A percentile compares a stretch with the other conserved stretches of the same genome.
Evolutionary conservation across 2,113 vertebrate genomes (phyloP).

Genomic region (Oxyruncus cristatus): DNA sequence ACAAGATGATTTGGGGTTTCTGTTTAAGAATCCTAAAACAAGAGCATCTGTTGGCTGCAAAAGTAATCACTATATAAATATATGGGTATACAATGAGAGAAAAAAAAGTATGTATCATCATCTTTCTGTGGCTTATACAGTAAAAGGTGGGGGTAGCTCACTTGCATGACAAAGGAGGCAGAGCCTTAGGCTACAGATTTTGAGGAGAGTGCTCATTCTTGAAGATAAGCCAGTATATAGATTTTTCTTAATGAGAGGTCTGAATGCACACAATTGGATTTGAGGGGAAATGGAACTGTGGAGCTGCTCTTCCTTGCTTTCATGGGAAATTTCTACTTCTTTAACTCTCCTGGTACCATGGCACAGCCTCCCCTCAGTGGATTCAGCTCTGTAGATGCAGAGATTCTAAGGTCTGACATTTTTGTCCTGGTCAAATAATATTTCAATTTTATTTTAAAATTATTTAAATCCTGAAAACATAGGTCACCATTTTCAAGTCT

Average conservation of each 20-base stretch:
- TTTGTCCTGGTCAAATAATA: background rate
- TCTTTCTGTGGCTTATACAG: background rate
- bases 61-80: background rate
- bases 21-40: background rate
- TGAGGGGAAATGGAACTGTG: background rate
- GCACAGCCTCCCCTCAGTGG: background rate
- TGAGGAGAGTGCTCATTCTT: background rate
- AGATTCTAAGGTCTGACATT: background rate
- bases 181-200: background rate
- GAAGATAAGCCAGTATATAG: background rate
- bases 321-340: background rate
- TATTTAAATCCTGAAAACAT: background rate
- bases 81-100: background rate
- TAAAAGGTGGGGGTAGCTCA: background rate
- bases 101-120: background rate
- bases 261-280: background rate
- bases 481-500: background rate
- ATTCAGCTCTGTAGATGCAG: background rate
- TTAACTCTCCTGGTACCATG: background rate
- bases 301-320: background rate
- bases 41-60: background rate
- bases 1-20: background rate
- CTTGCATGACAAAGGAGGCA: background rate
- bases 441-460: background rate
- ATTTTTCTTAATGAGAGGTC: background rate